Evolutionary conservation across 2,888 invertebrate genomes (phyloP), one percentile per base, ranked within the genome.

Genomic region (Orthosia incerta): DNA sequence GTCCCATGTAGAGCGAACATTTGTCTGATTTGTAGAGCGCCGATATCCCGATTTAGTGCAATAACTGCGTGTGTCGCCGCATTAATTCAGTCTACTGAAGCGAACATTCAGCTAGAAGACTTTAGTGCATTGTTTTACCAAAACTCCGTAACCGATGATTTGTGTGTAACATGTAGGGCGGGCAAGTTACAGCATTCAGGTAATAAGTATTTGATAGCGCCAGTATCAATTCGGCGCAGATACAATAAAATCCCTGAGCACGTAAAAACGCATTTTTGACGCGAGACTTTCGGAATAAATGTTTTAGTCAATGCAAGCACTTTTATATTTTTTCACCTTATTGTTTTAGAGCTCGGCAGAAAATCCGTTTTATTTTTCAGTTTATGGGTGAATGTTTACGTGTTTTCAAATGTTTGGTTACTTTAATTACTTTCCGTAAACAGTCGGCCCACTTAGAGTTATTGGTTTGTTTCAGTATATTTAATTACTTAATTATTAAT

Each of bases 1-100:
- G 85, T 88, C 83, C 77, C 83, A 76, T 79, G 77, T 84, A 82
- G 79, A 83, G 79, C 74, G 84, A 73, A 76, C 76, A 63, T 80
- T 84, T 71, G 74, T 66, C 79, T 83, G 85, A 84, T 86, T 86
- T 81, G 86, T 81, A 57, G 73, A 61, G 23, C 72, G 39, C 62
- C 73, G 57, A 82, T 80, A 75, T 74, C 69, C 69, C 81, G 69
- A 79, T 85, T 83, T 79, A 67, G 71, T 77, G 79, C 68, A 72
- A 64, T 77, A 79, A 68, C 75, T 84, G 82, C 66, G 69, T 76
- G 69, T 74, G 80, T 72, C 67, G 66, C 57, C 48, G 66, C 48
- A 60, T 82, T 82, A 63, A 67, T 61, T 74, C 55, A 79, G 23
- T 74, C 59, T 53, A 59, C 50, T 56, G 55, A 23, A 71, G 55